phyloP scores from a whole-genome alignment of 2,888 invertebrate species.

The Xylocampa areola region DNA sequence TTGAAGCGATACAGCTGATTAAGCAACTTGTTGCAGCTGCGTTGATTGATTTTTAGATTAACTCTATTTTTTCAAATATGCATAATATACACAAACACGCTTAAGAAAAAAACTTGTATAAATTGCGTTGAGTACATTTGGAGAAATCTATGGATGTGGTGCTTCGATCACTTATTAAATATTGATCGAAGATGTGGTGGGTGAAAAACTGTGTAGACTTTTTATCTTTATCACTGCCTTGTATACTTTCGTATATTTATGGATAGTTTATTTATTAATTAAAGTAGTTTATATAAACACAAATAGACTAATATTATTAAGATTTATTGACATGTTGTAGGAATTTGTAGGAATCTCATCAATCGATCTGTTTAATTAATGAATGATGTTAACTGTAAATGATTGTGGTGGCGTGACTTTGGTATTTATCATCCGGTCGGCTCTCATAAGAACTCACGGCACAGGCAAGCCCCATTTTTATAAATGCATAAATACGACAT shows the following conservation, averaged over 20 bases:
- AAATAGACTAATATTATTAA: too few species aligned
- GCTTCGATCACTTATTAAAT: too few species aligned
- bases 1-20: constrained; percentile 65
- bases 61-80: constrained; percentile 31
- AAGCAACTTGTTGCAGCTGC: constrained; percentile 47
- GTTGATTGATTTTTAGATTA: constrained; percentile 39
- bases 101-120: constrained; percentile 1
- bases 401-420: constrained; percentile 8
- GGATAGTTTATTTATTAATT: too few species aligned
- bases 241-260: too few species aligned
- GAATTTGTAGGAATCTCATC: constrained; percentile 10
- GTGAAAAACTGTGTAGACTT: too few species aligned
- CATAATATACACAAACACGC: constrained; percentile 11
- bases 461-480: constrained; percentile 49
- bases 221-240: too few species aligned
- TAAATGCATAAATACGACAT: constrained; percentile 53
- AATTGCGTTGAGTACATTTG: background rate
- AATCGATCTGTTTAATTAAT: constrained; percentile 21
- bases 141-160: too few species aligned
- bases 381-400: constrained; percentile 30
- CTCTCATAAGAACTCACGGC: constrained; percentile 42
- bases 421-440: constrained; percentile 42
- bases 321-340: too few species aligned
- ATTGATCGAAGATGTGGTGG: too few species aligned
- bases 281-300: too few species aligned